Evolutionary conservation across 2,888 invertebrate species (phyloP).

Genomic region (Callinectes sapidus): DNA sequence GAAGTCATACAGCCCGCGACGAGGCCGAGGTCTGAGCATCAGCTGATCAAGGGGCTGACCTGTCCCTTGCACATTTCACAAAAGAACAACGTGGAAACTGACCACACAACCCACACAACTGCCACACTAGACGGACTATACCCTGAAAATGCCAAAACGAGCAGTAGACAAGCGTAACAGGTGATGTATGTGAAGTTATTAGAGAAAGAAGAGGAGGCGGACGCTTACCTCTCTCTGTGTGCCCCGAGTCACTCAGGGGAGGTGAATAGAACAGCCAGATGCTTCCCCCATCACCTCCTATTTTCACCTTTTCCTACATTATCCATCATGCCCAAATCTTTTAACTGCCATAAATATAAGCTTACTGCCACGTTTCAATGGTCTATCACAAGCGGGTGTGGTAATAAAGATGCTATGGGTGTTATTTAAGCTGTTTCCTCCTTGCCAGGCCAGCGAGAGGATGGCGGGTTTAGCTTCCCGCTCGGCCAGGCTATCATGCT

Average conservation of each 20-base stretch:
- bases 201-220: conserved; percentile 38
- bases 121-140: background rate
- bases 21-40: conserved; percentile 28
- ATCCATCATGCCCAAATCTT: background rate
- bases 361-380: background rate
- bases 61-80: conserved; percentile 45
- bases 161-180: conserved; percentile 4
- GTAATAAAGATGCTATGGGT: background rate
- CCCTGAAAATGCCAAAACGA: conserved; percentile 42
- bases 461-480: conserved; percentile 47
- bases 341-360: background rate
- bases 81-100: conserved; percentile 43
- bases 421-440: background rate
- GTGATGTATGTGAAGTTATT: conserved; percentile 40
- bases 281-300: background rate
- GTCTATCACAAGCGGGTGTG: background rate
- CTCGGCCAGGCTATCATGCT: background rate
- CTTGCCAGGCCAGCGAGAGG: conserved; percentile 45
- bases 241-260: conserved; percentile 53
- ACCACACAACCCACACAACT: background rate
- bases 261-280: conserved; percentile 52
- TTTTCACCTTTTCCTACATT: background rate
- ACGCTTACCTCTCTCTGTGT: conserved; percentile 34
- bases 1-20: conserved; percentile 57
- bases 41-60: conserved; percentile 48